These are phyloP conservation scores for Gryllus bimaculatus DNA, from an alignment of 1,140 invertebrate species.

Conservation along the genomic window DNA sequence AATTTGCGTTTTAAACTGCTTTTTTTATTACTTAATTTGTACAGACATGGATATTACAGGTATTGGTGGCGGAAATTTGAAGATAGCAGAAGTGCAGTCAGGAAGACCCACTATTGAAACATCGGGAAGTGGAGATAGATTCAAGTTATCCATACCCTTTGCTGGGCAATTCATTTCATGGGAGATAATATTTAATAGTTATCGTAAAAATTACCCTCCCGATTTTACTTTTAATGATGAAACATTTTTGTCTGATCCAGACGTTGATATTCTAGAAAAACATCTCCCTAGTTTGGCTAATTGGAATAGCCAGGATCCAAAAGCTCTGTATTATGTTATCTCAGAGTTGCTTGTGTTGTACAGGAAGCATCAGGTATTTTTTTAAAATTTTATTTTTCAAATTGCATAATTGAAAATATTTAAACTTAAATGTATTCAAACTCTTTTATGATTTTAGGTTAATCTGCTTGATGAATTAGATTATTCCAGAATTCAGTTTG, in stretches of 20 bases:
- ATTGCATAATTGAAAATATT: neutral
- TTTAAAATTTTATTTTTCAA: neutral
- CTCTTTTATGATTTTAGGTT: constrained; percentile 25
- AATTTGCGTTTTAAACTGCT: neutral
- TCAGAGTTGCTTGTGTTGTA: constrained; percentile 42
- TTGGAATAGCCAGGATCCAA: constrained; percentile 43
- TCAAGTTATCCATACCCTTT: constrained; percentile 34
- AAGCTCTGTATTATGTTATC: constrained; percentile 42
- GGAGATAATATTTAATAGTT: constrained; percentile 33
- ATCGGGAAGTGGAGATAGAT: constrained; percentile 29
- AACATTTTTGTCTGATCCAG: constrained; percentile 40
- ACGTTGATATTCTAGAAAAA: constrained; percentile 36
- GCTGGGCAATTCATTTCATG: constrained; percentile 32
- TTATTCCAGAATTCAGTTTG: constrained; percentile 26
- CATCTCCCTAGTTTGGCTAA: constrained; percentile 43
- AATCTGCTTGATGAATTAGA: constrained; percentile 29
- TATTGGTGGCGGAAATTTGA: constrained; percentile 9
- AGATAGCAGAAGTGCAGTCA: constrained; percentile 13
- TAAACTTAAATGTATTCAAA: neutral
- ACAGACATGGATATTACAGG: neutral
- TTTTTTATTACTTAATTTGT: neutral
- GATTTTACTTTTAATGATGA: constrained; percentile 45
- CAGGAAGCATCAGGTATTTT: constrained; percentile 41
- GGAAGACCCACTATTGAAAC: constrained; percentile 10
- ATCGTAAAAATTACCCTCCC: constrained; percentile 32